Percentiles rank a stretch among this genome's conserved stretches.
phyloP scores from a whole-genome alignment of 2,888 invertebrate species.

The Eledona agricola region DNA sequence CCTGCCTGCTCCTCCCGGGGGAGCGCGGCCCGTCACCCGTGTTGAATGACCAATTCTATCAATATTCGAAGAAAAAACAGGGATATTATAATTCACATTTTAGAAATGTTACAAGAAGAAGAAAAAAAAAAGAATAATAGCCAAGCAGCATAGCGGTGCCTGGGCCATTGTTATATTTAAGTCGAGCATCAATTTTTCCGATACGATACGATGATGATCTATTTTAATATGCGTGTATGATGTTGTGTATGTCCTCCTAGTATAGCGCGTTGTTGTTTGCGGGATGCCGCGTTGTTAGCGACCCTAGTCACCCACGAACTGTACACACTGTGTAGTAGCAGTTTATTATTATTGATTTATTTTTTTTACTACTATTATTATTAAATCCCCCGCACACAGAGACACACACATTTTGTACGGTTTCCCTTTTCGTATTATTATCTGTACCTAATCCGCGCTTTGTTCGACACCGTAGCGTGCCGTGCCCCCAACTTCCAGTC shows the following conservation, averaged over 20 bases:
- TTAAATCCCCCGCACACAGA: slow-evolving; percentile 42
- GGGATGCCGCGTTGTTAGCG: slow-evolving; percentile 63
- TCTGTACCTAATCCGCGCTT: slow-evolving; percentile 44
- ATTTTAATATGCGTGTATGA: slow-evolving; percentile 64
- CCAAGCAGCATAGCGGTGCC: slow-evolving; percentile 58
- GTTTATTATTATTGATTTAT: slow-evolving; percentile 41
- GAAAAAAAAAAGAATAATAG: slow-evolving; percentile 30
- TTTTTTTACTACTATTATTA: slow-evolving; percentile 46
- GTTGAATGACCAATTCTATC: slow-evolving; percentile 59
- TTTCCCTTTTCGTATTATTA: slow-evolving; percentile 30
- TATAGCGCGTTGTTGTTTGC: slow-evolving; percentile 63
- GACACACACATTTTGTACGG: slow-evolving; percentile 37
- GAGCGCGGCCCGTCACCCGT: slow-evolving; percentile 44
- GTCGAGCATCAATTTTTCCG: slow-evolving; percentile 59
- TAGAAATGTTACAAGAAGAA: slow-evolving; percentile 54
- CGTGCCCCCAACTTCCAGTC: slow-evolving; percentile 55
- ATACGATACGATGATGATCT: slow-evolving; percentile 57
- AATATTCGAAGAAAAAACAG: slow-evolving; percentile 43
- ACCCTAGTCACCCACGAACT: slow-evolving; percentile 62
- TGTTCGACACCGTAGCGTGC: slow-evolving; percentile 55
- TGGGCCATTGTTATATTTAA: slow-evolving; percentile 62
- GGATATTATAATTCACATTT: slow-evolving; percentile 52
- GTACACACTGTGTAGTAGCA: slow-evolving; percentile 53
- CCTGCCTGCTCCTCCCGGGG: slow-evolving; percentile 32
- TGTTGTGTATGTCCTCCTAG: slow-evolving; percentile 61